Percentiles rank a stretch among this genome's conserved stretches.
Evolutionary conservation across 2,797 vertebrate genomes (phyloP).

Genomic region (Gephyroberyx darwinii): DNA sequence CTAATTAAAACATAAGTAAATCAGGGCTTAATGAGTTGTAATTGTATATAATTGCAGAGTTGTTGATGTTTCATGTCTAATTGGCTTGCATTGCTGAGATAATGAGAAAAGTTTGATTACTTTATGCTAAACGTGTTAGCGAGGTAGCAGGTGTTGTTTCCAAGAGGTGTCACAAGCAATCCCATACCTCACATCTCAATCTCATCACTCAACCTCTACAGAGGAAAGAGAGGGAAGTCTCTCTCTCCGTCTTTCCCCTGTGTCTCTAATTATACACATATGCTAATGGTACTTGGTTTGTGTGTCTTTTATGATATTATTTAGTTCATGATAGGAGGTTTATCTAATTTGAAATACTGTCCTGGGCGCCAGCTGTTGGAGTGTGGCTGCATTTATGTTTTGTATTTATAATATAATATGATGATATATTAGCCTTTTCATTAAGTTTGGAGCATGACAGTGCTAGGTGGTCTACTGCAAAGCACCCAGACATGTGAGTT

Average conservation of each 20-base stretch:
- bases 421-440: constrained; percentile 3
- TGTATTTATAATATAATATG: constrained; percentile 25
- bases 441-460: constrained; percentile 5
- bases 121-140: constrained; percentile 80
- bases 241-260: constrained; percentile 23
- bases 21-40: constrained; percentile 78
- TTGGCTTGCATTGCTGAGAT: constrained; percentile 78
- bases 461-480: constrained; percentile 1
- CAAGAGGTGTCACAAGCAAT: constrained; percentile 75
- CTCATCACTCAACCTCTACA: constrained; percentile 63
- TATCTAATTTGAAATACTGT: constrained; percentile 27
- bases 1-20: constrained; percentile 84
- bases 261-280: constrained; percentile 49
- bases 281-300: constrained; percentile 36
- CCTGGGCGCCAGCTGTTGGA: constrained; percentile 9
- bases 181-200: constrained; percentile 74
- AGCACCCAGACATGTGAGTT: not conserved
- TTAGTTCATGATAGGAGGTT: constrained; percentile 32
- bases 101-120: constrained; percentile 85
- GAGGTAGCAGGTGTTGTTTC: constrained; percentile 78
- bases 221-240: constrained; percentile 36
- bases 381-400: constrained; percentile 1
- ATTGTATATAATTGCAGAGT: constrained; percentile 81
- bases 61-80: constrained; percentile 81
- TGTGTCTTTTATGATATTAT: constrained; percentile 37